Evolutionary conservation across 2,797 vertebrate species (phyloP), one percentile per base, ranked within the genome.

Genomic region (Protonibea diacanthus): DNA sequence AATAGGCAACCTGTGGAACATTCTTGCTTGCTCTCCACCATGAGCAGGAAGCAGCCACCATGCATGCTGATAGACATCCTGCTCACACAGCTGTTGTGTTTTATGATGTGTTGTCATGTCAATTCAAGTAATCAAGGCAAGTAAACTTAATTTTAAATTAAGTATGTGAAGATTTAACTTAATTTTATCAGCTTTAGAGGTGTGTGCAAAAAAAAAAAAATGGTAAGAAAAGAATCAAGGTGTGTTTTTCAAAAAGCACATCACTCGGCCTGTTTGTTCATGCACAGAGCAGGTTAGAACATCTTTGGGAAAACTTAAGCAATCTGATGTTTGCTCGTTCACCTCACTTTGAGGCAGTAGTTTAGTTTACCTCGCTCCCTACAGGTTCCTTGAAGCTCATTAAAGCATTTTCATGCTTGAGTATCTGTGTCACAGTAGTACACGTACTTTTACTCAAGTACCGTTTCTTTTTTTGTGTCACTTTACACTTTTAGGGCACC

Each of bases 1-100:
- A 81, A 80, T 78, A 82, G 78, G 59, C 33, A 68, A 81, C 60
- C 69, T 69, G 68, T 71, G 42, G 52, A 57, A 80, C 52, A 61
- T 60, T 60, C 69, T 60, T 48, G 29, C 20, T 1, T 1, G 20
- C 59, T 52, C 33, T 59, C 40, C 67, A 56, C 20, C 55, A 64
- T 49, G 17, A 38, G 33, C 40, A 55, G 40, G 73, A 71, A 71
- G 58, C 40, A 27, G 44, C 25, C 60, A 67, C 27, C 58, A 6
- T 52, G 52, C 18, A 7, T 33, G 53, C 25, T 48, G 55, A 44
- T 17, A 73, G 58, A 64, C 52, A 55, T 67, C 33, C 52, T 42
- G 47, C 42, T 74, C 25, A 45, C 66, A 63, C 55, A 53, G 61
- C 71, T 71, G 71, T 15, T 44, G 48, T 17, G 12, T 40, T 8